These are phyloP conservation scores for Trissolcus japonicus DNA, from an alignment of 2,888 invertebrate species.

Conservation along the genomic window DNA sequence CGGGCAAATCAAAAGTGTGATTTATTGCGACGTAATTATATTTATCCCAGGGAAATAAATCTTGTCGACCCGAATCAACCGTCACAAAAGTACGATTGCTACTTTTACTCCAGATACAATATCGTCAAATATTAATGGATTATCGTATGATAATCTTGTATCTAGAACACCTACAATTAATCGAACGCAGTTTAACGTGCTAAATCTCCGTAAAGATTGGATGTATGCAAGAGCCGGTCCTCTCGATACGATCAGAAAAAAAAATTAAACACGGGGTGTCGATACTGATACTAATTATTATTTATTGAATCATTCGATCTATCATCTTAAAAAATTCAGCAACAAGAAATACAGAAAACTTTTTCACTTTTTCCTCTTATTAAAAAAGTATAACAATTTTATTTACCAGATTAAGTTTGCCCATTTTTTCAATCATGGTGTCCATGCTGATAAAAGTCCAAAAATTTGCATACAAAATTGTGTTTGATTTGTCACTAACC, in stretches of 20 bases:
- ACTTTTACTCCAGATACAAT: conserved; percentile 24
- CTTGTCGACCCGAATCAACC: conserved; percentile 17
- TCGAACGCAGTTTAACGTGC: conserved; percentile 21
- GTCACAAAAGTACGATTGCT: conserved; percentile 18
- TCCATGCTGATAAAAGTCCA: conserved; percentile 63
- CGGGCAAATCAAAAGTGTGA: conserved; percentile 14
- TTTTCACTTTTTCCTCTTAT: neutral
- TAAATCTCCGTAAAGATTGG: conserved; percentile 22
- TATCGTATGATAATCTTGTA: conserved; percentile 21
- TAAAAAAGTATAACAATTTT: neutral
- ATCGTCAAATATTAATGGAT: conserved; percentile 28
- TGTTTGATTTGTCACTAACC: neutral
- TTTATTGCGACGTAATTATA: conserved; percentile 25
- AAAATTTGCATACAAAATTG: neutral
- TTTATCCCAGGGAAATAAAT: conserved; percentile 33
- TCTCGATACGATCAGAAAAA: conserved; percentile 8
- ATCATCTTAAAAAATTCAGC: no score
- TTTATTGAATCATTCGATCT: no score
- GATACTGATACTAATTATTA: no score
- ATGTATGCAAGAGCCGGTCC: neutral
- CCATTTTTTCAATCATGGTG: conserved; percentile 74
- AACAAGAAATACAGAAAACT: no score
- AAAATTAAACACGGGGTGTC: neutral
- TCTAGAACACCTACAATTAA: conserved; percentile 38
- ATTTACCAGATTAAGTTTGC: conserved; percentile 74